A percentile compares a stretch with the other conserved stretches of the same genome.
Conservation (phyloP, 2,113 vertebrate species). For the Platichthys stellatus region DNA sequence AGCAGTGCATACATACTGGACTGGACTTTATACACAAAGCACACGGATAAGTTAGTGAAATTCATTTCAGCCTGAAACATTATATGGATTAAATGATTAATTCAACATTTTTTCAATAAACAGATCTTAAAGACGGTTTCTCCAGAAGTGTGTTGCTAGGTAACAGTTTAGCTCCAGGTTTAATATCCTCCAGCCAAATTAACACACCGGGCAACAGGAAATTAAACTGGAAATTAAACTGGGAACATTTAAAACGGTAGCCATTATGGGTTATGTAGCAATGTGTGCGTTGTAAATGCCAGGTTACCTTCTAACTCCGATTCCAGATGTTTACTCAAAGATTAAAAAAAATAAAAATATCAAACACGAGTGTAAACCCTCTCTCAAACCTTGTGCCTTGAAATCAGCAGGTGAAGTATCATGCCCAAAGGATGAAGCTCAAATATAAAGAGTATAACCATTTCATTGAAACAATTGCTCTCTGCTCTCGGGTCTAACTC, state of each 20-base stretch:
- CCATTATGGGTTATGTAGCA: not conserved
- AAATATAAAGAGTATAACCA: not conserved
- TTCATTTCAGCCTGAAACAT: not conserved
- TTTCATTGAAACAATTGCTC: not conserved
- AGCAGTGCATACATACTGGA: not conserved
- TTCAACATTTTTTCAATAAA: not conserved
- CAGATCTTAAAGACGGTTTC: not conserved
- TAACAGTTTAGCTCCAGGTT: constrained; percentile 2
- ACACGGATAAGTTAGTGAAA: not conserved
- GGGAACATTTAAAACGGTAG: not conserved
- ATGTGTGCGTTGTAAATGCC: no score
- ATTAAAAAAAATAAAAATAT: not conserved
- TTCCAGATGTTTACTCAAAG: no score
- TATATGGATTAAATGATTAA: no score
- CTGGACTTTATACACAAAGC: not conserved
- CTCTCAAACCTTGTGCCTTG: not conserved
- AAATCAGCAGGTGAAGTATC: not conserved
- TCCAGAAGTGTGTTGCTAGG: not conserved
- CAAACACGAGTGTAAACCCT: not conserved
- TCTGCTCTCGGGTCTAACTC: not conserved
- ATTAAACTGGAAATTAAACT: not conserved
- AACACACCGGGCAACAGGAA: not conserved
- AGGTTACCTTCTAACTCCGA: no score
- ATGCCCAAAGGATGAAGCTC: not conserved
- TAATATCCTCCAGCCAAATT: constrained; percentile 1